Evolutionary conservation across 2,888 invertebrate genomes (phyloP), one percentile per base, ranked within the genome.

Genomic region (Molorchus minor): DNA sequence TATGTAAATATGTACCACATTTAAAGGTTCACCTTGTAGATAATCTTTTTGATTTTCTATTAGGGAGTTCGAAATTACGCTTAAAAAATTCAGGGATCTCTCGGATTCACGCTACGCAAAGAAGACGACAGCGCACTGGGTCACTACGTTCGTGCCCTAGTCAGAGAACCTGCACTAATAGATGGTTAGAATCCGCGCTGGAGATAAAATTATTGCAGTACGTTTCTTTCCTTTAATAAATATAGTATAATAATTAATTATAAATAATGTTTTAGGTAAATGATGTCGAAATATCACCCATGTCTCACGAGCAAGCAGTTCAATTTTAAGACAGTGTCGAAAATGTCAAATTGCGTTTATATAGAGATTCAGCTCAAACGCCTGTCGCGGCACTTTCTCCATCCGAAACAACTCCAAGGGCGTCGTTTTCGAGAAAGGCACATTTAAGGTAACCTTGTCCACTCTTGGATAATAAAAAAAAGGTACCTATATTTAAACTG

Each of bases 241-340:
- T n/a, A n/a, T n/a, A 13, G 17, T 21, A 5, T 19, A 5, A 43
- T 19, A 4, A 43, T 56, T 44, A n/a, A n/a, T 21, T 57, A n/a
- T n/a, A n/a, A n/a, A n/a, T n/a, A n/a, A n/a, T n/a, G n/a, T 61
- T 65, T 10, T 78, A 92, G 91, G 91, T 93, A 47, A 94, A 94
- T 80, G 92, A 90, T 77, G 87, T 89, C 35, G 87, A 92, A 68
- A 88, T 94, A 83, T 91, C 91, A 16, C 87, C 88, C 67, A 88
- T 94, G 88, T 91, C 88, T 65, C 94, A 94, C 81, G 89, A 92
- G 74, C 93, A 94, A 76, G 94, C 94, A 38, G 93, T 94, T 41
- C 87, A 89, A 71, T 91, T 91, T 83, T 95, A 20, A 84, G 94
- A 55, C 88, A 91, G 67, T 90, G 93, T 72, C 3, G 86, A 90